Percentiles rank a stretch among this genome's conserved stretches.
phyloP scores from a whole-genome alignment of 2,113 vertebrate species.

The Centropus unirufus region DNA sequence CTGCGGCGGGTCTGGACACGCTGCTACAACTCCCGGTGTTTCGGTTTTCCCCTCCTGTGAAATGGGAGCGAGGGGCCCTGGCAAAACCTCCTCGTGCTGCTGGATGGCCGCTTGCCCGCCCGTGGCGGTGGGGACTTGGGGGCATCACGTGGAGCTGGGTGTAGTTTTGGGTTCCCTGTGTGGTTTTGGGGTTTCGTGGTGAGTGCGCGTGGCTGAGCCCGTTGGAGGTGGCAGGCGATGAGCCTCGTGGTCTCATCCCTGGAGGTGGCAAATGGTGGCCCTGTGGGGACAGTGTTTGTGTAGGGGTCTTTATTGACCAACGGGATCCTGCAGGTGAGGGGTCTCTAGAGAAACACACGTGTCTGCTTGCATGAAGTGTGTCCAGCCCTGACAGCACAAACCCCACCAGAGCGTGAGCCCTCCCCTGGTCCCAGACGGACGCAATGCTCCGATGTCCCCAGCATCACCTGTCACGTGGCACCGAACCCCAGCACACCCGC shows the following conservation, averaged over 20 bases:
- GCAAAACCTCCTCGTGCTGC: background rate
- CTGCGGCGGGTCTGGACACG: constrained; percentile 27
- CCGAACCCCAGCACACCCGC: background rate
- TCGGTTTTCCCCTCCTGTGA: background rate
- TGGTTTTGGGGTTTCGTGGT: background rate
- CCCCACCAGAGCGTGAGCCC: fast-evolving
- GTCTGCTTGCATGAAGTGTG: fast-evolving
- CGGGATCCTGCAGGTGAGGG: fast-evolving
- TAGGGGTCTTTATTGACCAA: fast-evolving
- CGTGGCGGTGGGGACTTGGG: fast-evolving
- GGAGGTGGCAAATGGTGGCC: background rate
- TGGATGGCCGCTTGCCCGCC: fast-evolving
- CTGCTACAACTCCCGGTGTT: background rate
- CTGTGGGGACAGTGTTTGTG: fast-evolving
- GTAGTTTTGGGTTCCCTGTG: fast-evolving
- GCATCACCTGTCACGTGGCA: fast-evolving
- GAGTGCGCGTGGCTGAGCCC: background rate
- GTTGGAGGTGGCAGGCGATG: background rate
- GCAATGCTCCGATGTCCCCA: background rate
- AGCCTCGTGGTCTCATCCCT: fast-evolving
- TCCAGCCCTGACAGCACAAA: background rate
- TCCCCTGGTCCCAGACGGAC: background rate
- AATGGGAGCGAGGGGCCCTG: constrained; percentile 6
- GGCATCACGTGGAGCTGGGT: fast-evolving
- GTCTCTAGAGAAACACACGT: background rate